Evolutionary conservation across 2,888 invertebrate genomes (phyloP).

Genomic region (Machimus atricapillus): DNA sequence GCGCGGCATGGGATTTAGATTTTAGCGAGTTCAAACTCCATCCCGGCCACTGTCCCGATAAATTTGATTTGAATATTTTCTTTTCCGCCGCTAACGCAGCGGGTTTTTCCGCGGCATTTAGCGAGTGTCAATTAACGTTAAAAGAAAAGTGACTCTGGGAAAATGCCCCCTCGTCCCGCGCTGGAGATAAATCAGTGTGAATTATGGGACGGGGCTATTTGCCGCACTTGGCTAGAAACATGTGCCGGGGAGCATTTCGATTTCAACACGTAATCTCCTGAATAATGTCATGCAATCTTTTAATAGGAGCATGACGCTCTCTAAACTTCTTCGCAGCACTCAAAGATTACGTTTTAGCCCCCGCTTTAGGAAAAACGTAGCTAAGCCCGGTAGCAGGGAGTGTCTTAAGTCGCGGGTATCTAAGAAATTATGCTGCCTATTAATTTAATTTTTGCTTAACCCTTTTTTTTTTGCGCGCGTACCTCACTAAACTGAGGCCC

Average conservation of each 20-base stretch:
- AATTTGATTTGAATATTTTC: constrained; percentile 17
- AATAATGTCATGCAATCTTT: background rate
- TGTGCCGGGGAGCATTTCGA: background rate
- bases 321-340: background rate
- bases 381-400: background rate
- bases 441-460: background rate
- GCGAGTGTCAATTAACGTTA: background rate
- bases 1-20: constrained; percentile 18
- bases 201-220: background rate
- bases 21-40: background rate
- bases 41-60: background rate
- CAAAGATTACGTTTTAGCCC: background rate
- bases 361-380: background rate
- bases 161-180: background rate
- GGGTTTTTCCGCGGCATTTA: background rate
- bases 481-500: background rate
- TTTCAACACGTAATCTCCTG: background rate
- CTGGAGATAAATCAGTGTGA: background rate
- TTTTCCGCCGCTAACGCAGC: background rate
- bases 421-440: background rate
- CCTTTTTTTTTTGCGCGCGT: background rate
- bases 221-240: background rate
- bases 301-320: background rate
- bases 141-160: background rate
- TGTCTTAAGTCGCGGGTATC: background rate